phyloP scores from a whole-genome alignment of 2,113 vertebrate species.

The Prinia subflava region DNA sequence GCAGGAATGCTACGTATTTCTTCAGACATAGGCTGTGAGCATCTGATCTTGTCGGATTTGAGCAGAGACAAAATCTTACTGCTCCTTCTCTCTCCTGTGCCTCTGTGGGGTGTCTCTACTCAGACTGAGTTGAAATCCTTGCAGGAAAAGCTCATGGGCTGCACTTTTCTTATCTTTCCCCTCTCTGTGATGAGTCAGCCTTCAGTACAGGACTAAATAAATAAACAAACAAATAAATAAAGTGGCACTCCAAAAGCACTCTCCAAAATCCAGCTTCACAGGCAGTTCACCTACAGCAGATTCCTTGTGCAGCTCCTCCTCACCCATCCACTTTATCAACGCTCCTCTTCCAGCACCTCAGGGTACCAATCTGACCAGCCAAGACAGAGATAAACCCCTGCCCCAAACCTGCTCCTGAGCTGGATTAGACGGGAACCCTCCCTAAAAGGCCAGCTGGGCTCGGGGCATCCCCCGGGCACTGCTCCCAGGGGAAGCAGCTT shows the following conservation, averaged over 20 bases:
- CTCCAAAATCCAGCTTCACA: not conserved
- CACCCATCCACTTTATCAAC: not conserved
- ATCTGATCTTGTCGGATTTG: not conserved
- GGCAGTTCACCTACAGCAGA: not conserved
- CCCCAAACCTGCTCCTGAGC: not conserved
- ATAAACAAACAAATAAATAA: not conserved
- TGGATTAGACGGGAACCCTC: not conserved
- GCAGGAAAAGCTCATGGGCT: not conserved
- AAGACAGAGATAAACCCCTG: not conserved
- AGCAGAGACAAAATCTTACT: not conserved
- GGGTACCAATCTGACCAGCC: not conserved
- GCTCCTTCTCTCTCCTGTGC: not conserved
- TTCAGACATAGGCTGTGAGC: not conserved
- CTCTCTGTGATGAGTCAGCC: not conserved
- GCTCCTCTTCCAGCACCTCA: not conserved
- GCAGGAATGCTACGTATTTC: not conserved
- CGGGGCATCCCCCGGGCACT: rapidly evolving
- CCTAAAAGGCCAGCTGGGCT: conserved; percentile 15
- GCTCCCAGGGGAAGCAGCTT: not conserved
- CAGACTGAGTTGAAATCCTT: rapidly evolving
- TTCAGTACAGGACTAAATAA: not conserved
- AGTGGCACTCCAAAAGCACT: not conserved
- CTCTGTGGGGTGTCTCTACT: not conserved
- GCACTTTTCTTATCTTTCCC: not conserved
- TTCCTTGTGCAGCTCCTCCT: not conserved